Conservation (phyloP, 2,888 invertebrate genomes). For the Zygaena filipendulae region DNA sequence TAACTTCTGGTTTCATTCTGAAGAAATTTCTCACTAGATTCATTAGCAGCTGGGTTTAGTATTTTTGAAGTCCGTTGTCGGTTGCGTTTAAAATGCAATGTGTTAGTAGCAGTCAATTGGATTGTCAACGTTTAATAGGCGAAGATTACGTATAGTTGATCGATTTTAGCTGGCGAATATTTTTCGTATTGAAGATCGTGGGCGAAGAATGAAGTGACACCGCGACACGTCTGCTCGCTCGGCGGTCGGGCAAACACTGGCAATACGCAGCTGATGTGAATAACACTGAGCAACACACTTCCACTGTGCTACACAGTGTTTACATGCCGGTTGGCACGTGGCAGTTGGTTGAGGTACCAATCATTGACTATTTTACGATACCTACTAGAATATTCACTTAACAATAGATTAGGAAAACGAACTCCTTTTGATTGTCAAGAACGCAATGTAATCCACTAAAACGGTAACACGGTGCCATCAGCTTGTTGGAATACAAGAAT, state of each 20-base stretch:
- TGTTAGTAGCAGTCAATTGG: constrained; percentile 8
- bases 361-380: no score
- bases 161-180: constrained; percentile 4
- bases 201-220: constrained; percentile 28
- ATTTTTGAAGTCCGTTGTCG: constrained; percentile 2
- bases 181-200: constrained; percentile 29
- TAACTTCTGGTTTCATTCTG: constrained; percentile 59
- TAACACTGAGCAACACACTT: no score
- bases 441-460: no score
- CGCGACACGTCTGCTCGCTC: constrained; percentile 31
- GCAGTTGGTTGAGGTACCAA: no score
- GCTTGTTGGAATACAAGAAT: no score
- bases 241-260: constrained; percentile 49
- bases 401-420: no score
- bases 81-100: no score
- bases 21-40: constrained; percentile 37
- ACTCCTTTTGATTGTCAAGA: no score
- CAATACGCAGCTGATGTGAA: neutral
- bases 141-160: neutral
- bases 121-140: neutral
- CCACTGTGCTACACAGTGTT: no score
- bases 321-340: no score
- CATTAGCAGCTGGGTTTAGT: constrained; percentile 43
- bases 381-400: no score
- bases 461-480: no score